These are phyloP conservation scores for Trissolcus brochymenae DNA, from an alignment of 2,888 invertebrate genomes.

Conservation along the genomic window DNA sequence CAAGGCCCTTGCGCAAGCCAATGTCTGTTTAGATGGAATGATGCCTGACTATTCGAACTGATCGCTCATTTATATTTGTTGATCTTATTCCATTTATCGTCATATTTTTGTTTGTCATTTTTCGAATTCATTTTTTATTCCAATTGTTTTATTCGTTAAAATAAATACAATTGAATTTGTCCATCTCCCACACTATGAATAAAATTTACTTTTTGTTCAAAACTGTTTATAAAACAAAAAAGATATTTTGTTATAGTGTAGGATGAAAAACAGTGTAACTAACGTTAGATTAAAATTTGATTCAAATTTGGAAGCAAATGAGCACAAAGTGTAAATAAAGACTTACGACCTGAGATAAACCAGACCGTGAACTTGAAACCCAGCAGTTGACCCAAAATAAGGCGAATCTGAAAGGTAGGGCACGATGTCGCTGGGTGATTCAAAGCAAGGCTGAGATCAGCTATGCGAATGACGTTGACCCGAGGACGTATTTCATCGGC, in stretches of 20 bases:
- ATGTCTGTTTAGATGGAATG: slow-evolving; percentile 19
- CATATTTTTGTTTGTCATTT: background rate
- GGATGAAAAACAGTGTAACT: too few species aligned
- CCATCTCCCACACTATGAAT: background rate
- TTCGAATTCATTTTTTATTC: background rate
- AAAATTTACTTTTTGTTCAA: too few species aligned
- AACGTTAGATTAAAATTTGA: too few species aligned
- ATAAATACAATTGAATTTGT: background rate
- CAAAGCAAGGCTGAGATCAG: slow-evolving; percentile 36
- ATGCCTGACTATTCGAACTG: slow-evolving; percentile 16
- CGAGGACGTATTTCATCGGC: slow-evolving; percentile 48
- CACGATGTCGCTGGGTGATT: slow-evolving; percentile 41
- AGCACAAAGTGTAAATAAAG: background rate
- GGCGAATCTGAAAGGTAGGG: slow-evolving; percentile 40
- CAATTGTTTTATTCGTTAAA: background rate
- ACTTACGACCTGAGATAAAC: slow-evolving; percentile 5
- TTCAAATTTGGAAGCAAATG: too few species aligned
- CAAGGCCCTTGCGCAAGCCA: slow-evolving; percentile 60
- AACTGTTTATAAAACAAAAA: too few species aligned
- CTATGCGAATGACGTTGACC: slow-evolving; percentile 55
- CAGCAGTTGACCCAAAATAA: slow-evolving; percentile 42
- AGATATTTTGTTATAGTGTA: too few species aligned
- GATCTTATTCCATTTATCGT: background rate
- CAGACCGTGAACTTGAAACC: slow-evolving; percentile 65
- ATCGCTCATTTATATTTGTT: slow-evolving; percentile 1